Evolutionary conservation across 2,113 vertebrate genomes (phyloP), one percentile per base, ranked within the genome.

Genomic region (Tupaia chinensis): DNA sequence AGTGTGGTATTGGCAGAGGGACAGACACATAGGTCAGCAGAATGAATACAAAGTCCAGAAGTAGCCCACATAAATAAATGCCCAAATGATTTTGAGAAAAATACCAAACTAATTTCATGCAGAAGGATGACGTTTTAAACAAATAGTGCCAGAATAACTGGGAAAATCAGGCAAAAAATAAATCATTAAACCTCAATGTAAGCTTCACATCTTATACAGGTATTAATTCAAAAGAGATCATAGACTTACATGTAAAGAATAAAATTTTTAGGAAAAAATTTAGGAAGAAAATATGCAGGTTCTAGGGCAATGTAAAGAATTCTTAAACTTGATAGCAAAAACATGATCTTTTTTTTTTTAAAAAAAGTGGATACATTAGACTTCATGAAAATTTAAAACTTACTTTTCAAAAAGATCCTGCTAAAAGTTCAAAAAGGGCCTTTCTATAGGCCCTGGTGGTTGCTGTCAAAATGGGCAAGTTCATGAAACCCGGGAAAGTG

Each of bases 271-370:
- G 44, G 27, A 25, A 77, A 77, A 63, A 93, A 73, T 7, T 25
- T 15, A 27, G 5, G n/a, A 44, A 56, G 14, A 88, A 88, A 91
- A 77, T 76, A 20, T 95, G 86, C 32, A 81, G 34, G 25, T 65
- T n/a, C 16, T 32, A 74, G 53, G 27, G 22, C 34, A 65, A 86
- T 32, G 56, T 10, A 72, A 87, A 76, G 7, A 77, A 27, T 34
- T 72, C 32, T 70, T 79, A 89, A 79, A 74, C 20, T 68, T 87
- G 22, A 22, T 29, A 89, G 7, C 56, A 93, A 95, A 95, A 93
- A 9, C 23, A 93, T 20, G 70, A 32, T 56, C 27, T 72, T 19
- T 44, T 44, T 44, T 44, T 44, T 44, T 44, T 3, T 3, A 44
- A 83, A 68, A 78, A 90, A 93, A 94, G 77, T 5, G 82, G 11